Base-by-base conservation (phyloP, 2,113 vertebrate genomes). In the Protomyctophum bolini region DNA sequence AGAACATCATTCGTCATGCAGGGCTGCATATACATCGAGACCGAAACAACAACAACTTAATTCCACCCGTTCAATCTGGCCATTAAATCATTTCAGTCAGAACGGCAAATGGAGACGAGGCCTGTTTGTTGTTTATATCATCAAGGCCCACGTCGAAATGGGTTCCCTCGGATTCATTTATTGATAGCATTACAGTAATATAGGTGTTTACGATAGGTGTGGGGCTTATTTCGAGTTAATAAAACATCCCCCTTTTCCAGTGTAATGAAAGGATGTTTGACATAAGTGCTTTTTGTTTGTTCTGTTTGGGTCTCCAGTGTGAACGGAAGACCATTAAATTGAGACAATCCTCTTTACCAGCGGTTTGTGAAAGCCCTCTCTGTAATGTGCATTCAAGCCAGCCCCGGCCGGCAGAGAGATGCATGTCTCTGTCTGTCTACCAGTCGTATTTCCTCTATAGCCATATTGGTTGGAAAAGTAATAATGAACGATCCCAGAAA, bases 261-360 rank as follows among this genome's bases (percentile, higher is more conserved):
- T 87, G 85, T 86, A 89, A 87, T 88, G 88, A 87, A 88, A 85
- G 83, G 79, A 79, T 86, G 87, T 89, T 88, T 85, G 88, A 82
- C 82, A 84, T 92, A 91, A 92, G 90, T 92, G 91, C 89, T 92
- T 90, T 91, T 91, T 91, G 90, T 90, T 91, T 91, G 91, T 90
- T 90, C 82, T 86, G 79, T 88, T 87, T 87, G 86, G 88, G n/a
- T 91, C 90, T 92, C 89, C 68, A 84, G 91, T 90, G 89, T 88
- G 88, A 90, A 80, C 63, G 76, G 81, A 87, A 70, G 76, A 88
- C 89, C 90, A 92, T 91, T 92, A 92, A 92, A 83, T 88, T 89
- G 75, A 91, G 87, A 88, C 83, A 87, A 87, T 88, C 87, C 89
- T 91, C 90, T 91, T 91, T 91, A 91, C 89, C 85, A 87, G 90